Percentiles rank a stretch among this genome's conserved stretches.
phyloP scores from a whole-genome alignment of 2,113 vertebrate genomes.

The Elephantulus edwardii region DNA sequence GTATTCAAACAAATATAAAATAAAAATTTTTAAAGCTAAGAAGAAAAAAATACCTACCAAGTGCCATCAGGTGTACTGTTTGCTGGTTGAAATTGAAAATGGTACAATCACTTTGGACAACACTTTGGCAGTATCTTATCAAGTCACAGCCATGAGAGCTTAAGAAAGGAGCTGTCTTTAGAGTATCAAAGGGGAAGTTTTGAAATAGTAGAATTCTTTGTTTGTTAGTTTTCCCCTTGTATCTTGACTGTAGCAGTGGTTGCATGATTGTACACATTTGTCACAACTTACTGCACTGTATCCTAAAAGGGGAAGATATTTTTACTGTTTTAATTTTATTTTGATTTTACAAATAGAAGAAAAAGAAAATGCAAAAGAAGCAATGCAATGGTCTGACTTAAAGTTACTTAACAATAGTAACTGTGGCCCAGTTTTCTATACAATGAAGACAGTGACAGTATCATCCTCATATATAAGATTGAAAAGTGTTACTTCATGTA shows the following conservation, averaged over 20 bases:
- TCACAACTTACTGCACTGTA: background rate
- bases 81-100: background rate
- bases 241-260: background rate
- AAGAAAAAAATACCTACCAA: too few species aligned
- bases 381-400: background rate
- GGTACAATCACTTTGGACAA: background rate
- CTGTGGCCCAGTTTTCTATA: background rate
- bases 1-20: too few species aligned
- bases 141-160: background rate
- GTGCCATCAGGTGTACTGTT: background rate
- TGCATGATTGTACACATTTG: background rate
- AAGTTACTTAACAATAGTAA: background rate
- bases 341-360: background rate
- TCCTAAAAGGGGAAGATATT: background rate
- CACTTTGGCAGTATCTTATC: background rate
- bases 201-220: background rate
- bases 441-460: background rate
- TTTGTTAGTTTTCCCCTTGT: background rate
- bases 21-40: too few species aligned
- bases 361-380: background rate
- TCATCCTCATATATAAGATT: background rate
- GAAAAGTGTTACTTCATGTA: background rate
- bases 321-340: slow-evolving; percentile 19
- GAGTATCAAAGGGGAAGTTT: background rate
- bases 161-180: background rate